These are phyloP conservation scores for Onychomys torridus DNA, from an alignment of 2,797 vertebrate species.

Conservation along the genomic window DNA sequence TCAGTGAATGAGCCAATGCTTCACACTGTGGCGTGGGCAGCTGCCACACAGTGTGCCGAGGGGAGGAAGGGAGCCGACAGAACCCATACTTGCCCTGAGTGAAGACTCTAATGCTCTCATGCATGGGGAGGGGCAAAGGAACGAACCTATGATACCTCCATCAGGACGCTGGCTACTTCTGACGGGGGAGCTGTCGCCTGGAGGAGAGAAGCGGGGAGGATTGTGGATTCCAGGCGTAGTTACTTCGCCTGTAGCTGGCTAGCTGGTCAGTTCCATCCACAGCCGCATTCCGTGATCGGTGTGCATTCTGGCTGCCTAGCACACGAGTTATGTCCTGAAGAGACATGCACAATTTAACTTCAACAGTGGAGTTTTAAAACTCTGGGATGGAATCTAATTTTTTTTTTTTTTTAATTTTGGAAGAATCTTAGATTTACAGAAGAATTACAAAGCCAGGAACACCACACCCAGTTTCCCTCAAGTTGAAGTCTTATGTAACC, in stretches of 20 bases:
- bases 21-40: accelerated
- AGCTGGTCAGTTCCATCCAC: not conserved
- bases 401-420: not conserved
- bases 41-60: not conserved
- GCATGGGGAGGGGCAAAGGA: not conserved
- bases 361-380: not conserved
- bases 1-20: accelerated
- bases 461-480: not conserved
- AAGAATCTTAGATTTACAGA: conserved; percentile 42
- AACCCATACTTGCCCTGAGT: no score
- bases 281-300: not conserved
- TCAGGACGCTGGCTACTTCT: not conserved
- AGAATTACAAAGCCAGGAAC: not conserved
- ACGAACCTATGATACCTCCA: accelerated
- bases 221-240: not conserved
- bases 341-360: not conserved
- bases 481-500: not conserved
- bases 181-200: not conserved
- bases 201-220: not conserved
- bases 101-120: not conserved
- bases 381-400: not conserved
- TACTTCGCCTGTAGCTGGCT: not conserved
- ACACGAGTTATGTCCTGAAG: no score
- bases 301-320: not conserved
- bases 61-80: not conserved